These are phyloP conservation scores for Podocnemis expansa DNA, from an alignment of 2,113 vertebrate species.

Conservation along the genomic window DNA sequence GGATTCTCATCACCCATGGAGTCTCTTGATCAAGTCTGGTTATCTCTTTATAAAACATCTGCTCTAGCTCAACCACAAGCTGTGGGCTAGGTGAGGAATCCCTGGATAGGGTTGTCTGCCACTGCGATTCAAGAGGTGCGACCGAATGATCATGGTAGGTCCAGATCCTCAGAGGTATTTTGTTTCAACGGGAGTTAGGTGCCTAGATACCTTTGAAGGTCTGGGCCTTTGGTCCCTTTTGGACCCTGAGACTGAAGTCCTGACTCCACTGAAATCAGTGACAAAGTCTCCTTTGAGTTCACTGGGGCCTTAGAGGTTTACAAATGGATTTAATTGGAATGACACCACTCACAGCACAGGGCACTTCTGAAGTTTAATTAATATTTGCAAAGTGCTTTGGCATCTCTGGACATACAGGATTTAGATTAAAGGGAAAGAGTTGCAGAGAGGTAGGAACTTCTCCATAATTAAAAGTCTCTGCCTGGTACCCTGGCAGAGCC, in stretches of 20 bases:
- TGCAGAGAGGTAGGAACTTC: not conserved
- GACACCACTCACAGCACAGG: not conserved
- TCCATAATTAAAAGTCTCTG: not conserved
- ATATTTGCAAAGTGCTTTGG: not conserved
- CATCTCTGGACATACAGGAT: not conserved
- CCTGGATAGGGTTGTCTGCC: not conserved
- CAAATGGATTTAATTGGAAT: not conserved
- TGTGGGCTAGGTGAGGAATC: rapidly evolving
- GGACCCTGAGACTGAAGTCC: not conserved
- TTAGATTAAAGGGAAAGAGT: not conserved
- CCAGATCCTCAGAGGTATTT: not conserved
- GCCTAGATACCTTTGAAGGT: not conserved
- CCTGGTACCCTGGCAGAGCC: not conserved
- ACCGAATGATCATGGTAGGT: not conserved
- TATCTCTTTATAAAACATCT: not conserved
- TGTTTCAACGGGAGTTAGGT: not conserved
- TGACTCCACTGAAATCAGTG: not conserved
- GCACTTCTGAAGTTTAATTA: not conserved
- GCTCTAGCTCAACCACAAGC: not conserved
- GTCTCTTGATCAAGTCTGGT: rapidly evolving
- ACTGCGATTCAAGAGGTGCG: not conserved
- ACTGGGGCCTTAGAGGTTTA: not conserved
- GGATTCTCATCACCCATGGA: not conserved
- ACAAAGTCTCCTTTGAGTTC: rapidly evolving
- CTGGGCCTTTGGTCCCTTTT: not conserved